phyloP scores from a whole-genome alignment of 2,797 vertebrate genomes.

The Melanotaenia boesemani region DNA sequence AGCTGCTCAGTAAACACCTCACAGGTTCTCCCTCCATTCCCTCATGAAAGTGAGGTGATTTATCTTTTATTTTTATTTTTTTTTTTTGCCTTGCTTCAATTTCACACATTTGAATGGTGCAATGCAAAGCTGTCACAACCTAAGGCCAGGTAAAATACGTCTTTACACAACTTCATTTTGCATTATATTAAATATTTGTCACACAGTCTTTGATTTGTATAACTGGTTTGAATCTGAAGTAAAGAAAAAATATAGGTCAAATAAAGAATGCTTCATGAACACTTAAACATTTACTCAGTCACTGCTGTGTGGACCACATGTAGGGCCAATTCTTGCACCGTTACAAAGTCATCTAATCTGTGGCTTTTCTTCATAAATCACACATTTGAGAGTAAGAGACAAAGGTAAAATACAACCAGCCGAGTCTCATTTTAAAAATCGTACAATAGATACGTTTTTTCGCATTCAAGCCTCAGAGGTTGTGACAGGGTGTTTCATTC shows the following conservation, averaged over 20 bases:
- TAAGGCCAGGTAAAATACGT: neutral
- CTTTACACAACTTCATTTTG: too few species aligned
- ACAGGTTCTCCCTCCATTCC: neutral
- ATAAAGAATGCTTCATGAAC: neutral
- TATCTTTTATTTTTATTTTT: neutral
- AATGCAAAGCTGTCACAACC: neutral
- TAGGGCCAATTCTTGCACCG: neutral
- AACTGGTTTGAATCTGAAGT: too few species aligned
- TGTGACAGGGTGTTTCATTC: too few species aligned
- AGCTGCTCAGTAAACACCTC: slow-evolving; percentile 1
- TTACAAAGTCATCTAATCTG: too few species aligned
- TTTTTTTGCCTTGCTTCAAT: neutral
- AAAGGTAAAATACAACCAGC: too few species aligned
- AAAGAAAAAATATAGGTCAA: neutral
- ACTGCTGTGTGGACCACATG: too few species aligned
- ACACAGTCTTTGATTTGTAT: too few species aligned
- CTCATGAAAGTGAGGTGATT: neutral
- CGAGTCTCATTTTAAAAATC: too few species aligned
- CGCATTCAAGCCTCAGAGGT: too few species aligned
- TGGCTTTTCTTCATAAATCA: too few species aligned
- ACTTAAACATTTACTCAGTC: neutral
- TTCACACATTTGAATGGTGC: neutral
- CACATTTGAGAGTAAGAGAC: too few species aligned
- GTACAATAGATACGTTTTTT: too few species aligned
- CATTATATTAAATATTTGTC: neutral